Conservation (phyloP, 2,888 invertebrate species). For the Ischnura elegans region DNA sequence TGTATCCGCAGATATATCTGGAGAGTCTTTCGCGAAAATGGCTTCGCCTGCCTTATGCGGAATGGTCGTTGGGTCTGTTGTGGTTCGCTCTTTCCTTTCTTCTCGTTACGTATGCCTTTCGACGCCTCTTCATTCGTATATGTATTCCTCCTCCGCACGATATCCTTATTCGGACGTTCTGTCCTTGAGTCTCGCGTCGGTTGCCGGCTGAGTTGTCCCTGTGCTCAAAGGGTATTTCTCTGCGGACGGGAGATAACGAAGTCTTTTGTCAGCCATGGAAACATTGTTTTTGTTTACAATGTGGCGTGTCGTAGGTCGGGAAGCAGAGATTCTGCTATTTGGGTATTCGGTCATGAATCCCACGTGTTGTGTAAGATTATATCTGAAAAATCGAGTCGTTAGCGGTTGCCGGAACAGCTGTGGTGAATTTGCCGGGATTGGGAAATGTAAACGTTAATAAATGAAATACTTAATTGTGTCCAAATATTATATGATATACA, state of each 20-base stretch:
- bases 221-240: background rate
- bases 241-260: background rate
- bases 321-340: background rate
- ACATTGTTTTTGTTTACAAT: background rate
- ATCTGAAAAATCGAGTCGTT: no score
- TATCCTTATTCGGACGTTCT: conserved; percentile 3
- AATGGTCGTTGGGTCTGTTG: background rate
- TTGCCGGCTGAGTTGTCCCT: background rate
- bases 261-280: background rate
- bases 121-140: background rate
- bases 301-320: background rate
- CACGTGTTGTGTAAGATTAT: no score
- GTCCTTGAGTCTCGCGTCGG: background rate
- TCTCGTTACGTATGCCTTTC: background rate
- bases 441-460: no score
- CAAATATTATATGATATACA: no score
- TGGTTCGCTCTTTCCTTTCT: background rate
- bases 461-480: no score
- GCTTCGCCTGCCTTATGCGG: background rate
- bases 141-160: background rate
- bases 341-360: no score
- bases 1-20: background rate
- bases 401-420: no score
- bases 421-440: no score
- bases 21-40: background rate